Evolutionary conservation across 2,888 invertebrate species (phyloP).

Genomic region (Trachelus iudaicus): DNA sequence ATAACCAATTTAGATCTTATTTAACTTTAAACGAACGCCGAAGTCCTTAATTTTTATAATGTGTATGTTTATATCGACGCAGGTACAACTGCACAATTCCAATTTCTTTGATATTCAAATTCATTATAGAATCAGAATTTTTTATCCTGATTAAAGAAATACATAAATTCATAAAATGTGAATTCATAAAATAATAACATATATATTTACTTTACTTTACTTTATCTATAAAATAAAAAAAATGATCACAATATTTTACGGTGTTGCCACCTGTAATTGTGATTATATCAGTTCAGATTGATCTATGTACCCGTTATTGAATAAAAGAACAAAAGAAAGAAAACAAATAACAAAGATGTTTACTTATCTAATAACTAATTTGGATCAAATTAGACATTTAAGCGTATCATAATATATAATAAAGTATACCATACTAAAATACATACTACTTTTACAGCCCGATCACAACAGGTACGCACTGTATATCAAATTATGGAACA

Average conservation of each 20-base stretch:
- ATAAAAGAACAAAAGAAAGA: too few species aligned
- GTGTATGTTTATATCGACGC: not conserved
- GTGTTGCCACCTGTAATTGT: not conserved
- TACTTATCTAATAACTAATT: not conserved
- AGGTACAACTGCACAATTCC: not conserved
- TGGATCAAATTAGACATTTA: not conserved
- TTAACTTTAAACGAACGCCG: not conserved
- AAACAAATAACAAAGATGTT: not conserved
- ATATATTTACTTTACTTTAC: too few species aligned
- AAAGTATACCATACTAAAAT: not conserved
- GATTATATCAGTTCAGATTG: not conserved
- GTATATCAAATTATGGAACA: too few species aligned
- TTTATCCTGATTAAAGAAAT: not conserved
- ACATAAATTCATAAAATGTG: not conserved
- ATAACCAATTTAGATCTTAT: not conserved
- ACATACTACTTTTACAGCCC: not conserved
- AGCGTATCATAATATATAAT: not conserved
- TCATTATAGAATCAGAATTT: not conserved
- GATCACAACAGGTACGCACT: not conserved
- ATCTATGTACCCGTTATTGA: too few species aligned
- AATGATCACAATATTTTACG: not conserved
- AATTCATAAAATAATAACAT: not conserved
- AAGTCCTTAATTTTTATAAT: not conserved
- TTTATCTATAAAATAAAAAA: too few species aligned
- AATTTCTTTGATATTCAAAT: not conserved